Conservation (phyloP, 2,888 invertebrate genomes). For the Pseudococcus longispinus region DNA sequence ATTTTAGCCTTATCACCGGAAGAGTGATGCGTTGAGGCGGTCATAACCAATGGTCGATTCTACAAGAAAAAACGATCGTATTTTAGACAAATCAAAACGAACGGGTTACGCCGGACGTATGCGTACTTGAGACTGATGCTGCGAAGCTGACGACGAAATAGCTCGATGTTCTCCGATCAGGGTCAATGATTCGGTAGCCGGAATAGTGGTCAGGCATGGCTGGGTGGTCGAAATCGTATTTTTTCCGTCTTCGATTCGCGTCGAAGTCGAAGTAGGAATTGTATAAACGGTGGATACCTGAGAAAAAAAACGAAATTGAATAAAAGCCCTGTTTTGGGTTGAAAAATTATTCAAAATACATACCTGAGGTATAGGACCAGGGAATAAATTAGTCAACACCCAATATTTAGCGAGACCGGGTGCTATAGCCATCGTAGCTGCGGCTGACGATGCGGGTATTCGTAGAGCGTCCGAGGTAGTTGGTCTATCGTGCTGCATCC, state of each 20-base stretch:
- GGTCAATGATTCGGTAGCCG: conserved; percentile 49
- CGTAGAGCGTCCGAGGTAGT: conserved; percentile 49
- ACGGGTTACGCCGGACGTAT: not conserved
- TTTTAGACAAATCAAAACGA: not conserved
- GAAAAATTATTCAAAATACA: conserved; percentile 7
- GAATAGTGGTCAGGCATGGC: conserved; percentile 30
- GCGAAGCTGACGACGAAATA: conserved; percentile 26
- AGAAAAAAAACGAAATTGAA: not conserved
- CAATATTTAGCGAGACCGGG: conserved; percentile 82
- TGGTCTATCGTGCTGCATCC: conserved; percentile 55
- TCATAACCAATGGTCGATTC: conserved; percentile 48
- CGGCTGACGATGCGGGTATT: conserved; percentile 49
- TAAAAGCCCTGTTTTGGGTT: not conserved
- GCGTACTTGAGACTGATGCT: conserved; percentile 51
- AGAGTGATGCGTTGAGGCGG: conserved; percentile 51
- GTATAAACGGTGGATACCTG: conserved; percentile 52
- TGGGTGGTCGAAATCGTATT: conserved; percentile 33
- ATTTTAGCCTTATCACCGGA: conserved; percentile 54
- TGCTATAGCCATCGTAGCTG: conserved; percentile 66
- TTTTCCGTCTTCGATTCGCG: conserved; percentile 50
- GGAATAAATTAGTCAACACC: conserved; percentile 83
- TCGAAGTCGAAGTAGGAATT: conserved; percentile 47
- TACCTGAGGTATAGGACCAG: conserved; percentile 78
- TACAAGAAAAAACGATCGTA: not conserved
- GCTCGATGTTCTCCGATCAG: conserved; percentile 46